Evolutionary conservation across 1,140 invertebrate genomes (phyloP).

Genomic region (Ostrea denselamellosa): DNA sequence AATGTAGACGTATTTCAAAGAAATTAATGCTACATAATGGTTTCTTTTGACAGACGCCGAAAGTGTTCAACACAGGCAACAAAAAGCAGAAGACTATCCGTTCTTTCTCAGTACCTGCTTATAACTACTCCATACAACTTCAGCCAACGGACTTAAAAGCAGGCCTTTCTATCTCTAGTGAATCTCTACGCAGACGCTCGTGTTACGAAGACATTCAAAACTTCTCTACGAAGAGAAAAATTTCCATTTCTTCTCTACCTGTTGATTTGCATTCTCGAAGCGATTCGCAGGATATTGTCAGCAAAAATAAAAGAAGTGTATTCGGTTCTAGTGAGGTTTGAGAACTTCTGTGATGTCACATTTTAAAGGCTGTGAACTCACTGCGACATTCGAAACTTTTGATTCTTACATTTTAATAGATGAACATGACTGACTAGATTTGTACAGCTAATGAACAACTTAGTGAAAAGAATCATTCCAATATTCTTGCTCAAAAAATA

Average conservation of each 20-base stretch:
- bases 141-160: neutral
- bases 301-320: neutral
- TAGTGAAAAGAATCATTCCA: no score
- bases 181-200: slow-evolving; percentile 36
- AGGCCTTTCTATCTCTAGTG: slow-evolving; percentile 17
- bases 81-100: slow-evolving; percentile 28
- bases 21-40: no score
- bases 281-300: neutral
- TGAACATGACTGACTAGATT: neutral
- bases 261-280: neutral
- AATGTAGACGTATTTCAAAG: no score
- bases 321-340: neutral
- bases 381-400: neutral
- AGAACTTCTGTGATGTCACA: neutral
- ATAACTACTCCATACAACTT: neutral
- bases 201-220: slow-evolving; percentile 32
- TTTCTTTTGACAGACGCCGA: neutral
- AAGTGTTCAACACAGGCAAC: neutral
- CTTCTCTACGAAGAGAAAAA: slow-evolving; percentile 13
- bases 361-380: neutral
- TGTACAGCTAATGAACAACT: neutral
- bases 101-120: slow-evolving; percentile 9
- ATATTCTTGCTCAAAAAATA: no score
- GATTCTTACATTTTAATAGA: neutral
- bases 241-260: slow-evolving; percentile 11